Conservation (phyloP, 2,888 invertebrate genomes). For the Diarsia brunnea region DNA sequence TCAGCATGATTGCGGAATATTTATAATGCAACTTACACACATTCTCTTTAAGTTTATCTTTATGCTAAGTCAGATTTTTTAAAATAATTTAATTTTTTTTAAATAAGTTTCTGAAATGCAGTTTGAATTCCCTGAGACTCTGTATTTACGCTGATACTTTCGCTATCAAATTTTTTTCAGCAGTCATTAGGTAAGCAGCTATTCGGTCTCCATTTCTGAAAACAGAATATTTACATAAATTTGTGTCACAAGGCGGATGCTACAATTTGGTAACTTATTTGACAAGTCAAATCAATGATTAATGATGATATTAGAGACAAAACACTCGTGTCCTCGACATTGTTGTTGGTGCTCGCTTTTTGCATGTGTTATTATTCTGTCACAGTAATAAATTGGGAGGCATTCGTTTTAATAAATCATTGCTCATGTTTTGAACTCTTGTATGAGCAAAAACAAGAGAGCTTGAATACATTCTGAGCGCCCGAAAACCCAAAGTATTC, state of each 20-base stretch:
- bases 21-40: not conserved
- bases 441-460: conserved; percentile 16
- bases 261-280: not conserved
- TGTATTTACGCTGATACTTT: not conserved
- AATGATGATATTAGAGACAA: conserved; percentile 43
- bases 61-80: not conserved
- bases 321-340: conserved; percentile 40
- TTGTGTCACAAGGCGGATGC: conserved; percentile 20
- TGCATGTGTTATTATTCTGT: conserved; percentile 61
- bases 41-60: not conserved
- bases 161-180: not conserved
- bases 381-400: conserved; percentile 45
- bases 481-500: not conserved
- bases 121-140: not conserved
- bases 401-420: conserved; percentile 55
- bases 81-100: too few relatives aligned
- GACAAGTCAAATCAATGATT: conserved; percentile 45
- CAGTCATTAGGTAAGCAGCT: not conserved
- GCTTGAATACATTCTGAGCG: conserved; percentile 1
- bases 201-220: not conserved
- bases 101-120: not conserved
- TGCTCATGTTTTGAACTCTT: conserved; percentile 1
- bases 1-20: not conserved
- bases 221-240: not conserved
- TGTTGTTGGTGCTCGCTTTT: conserved; percentile 39